Conservation (phyloP, 2,888 invertebrate species). For the Gandaritis pyraliata region DNA sequence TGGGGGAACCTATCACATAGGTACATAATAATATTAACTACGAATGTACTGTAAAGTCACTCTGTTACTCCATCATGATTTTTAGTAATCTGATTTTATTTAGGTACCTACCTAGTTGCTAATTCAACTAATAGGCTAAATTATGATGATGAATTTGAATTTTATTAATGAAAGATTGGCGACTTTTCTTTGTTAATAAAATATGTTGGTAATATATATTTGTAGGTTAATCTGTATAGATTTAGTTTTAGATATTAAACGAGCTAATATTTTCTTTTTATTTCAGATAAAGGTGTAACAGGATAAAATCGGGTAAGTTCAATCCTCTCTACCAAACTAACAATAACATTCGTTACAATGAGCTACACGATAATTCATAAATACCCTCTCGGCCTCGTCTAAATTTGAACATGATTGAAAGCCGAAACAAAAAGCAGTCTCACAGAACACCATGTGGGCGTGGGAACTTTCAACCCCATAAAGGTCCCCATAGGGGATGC, state of each 20-base stretch:
- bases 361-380: no score
- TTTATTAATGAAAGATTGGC: no score
- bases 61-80: no score
- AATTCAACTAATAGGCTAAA: background rate
- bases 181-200: no score
- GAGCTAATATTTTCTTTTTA: background rate
- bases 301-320: background rate
- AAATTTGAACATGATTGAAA: background rate
- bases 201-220: no score
- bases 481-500: conserved; percentile 48
- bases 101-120: background rate
- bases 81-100: no score
- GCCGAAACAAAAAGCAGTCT: conserved; percentile 50
- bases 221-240: no score
- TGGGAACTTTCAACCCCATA: conserved; percentile 55
- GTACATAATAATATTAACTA: conserved; percentile 8
- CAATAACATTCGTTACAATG: no score
- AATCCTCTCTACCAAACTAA: background rate
- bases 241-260: no score
- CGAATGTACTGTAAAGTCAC: background rate
- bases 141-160: no score
- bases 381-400: no score
- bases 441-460: conserved; percentile 56
- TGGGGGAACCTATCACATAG: conserved; percentile 38
- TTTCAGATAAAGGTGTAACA: conserved; percentile 7